Evolutionary conservation across 2,797 vertebrate species (phyloP).

Genomic region (Acridotheres tristis): DNA sequence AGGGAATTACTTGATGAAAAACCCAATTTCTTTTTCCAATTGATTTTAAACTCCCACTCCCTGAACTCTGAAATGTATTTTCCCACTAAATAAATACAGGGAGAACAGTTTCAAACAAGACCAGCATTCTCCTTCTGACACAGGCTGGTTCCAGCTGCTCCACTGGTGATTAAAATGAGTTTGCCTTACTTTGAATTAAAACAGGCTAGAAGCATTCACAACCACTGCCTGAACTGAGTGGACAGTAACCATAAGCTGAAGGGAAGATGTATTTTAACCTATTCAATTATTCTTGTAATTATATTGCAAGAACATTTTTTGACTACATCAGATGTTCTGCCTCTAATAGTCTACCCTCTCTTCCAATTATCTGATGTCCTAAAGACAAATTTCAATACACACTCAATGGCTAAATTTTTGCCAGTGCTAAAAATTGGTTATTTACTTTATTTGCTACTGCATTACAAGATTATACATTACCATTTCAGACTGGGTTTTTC

Average conservation of each 20-base stretch:
- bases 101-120: not conserved
- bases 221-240: not conserved
- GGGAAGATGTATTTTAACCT: not conserved
- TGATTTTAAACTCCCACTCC: not conserved
- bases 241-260: not conserved
- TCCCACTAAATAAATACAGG: not conserved
- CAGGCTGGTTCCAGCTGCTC: not conserved
- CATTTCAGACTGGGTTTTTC: slow-evolving; percentile 18
- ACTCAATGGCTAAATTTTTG: not conserved
- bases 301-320: not conserved
- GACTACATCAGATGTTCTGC: not conserved
- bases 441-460: slow-evolving; percentile 20
- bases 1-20: not conserved
- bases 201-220: not conserved
- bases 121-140: not conserved
- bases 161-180: not conserved
- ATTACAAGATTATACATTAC: slow-evolving; percentile 57
- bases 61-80: not conserved
- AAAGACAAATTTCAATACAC: slow-evolving; percentile 44
- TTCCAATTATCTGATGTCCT: slow-evolving; percentile 43
- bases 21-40: not conserved
- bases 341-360: slow-evolving; percentile 26
- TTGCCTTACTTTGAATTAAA: slow-evolving; percentile 26
- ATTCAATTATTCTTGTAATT: slow-evolving; percentile 32
- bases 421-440: slow-evolving; percentile 17